Evolutionary conservation across 2,888 invertebrate genomes (phyloP).

Genomic region (Bedellia somnulentella): DNA sequence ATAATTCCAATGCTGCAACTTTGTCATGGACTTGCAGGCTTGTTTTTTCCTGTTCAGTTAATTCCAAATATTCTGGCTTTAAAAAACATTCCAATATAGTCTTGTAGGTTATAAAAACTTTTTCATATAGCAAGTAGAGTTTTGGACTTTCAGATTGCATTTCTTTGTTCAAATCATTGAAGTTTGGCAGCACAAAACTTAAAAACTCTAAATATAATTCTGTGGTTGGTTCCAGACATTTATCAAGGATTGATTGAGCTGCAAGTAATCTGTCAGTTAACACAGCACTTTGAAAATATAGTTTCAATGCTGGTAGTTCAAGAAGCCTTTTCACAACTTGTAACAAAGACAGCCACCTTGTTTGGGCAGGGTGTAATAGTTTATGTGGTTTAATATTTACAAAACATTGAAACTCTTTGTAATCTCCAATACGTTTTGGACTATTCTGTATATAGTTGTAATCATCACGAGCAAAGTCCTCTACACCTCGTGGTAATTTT

Average conservation of each 20-base stretch:
- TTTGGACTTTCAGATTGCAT: conserved; percentile 14
- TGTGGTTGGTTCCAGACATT: conserved; percentile 10
- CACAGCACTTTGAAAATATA: conserved; percentile 8
- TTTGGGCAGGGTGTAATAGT: no score
- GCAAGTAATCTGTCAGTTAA: conserved; percentile 7
- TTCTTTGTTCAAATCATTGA: conserved; percentile 12
- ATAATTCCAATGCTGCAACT: no score
- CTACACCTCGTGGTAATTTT: conserved; percentile 17
- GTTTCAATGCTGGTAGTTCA: neutral
- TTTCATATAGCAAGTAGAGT: conserved; percentile 11
- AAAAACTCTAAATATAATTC: conserved; percentile 12
- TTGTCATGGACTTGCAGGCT: no score
- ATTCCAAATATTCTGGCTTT: conserved; percentile 48
- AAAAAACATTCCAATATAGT: conserved; percentile 23
- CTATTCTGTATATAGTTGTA: conserved; percentile 19
- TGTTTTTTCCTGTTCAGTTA: no score
- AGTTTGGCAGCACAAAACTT: conserved; percentile 11
- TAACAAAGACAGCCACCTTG: conserved; percentile 9
- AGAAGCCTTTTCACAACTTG: conserved; percentile 7
- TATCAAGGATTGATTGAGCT: conserved; percentile 8
- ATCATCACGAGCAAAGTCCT: conserved; percentile 15
- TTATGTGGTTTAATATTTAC: conserved; percentile 7
- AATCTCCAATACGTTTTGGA: conserved; percentile 15
- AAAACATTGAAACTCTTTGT: conserved; percentile 15
- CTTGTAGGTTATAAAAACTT: conserved; percentile 11